phyloP scores from a whole-genome alignment of 1,140 invertebrate genomes.

The Coboldia fuscipes region DNA sequence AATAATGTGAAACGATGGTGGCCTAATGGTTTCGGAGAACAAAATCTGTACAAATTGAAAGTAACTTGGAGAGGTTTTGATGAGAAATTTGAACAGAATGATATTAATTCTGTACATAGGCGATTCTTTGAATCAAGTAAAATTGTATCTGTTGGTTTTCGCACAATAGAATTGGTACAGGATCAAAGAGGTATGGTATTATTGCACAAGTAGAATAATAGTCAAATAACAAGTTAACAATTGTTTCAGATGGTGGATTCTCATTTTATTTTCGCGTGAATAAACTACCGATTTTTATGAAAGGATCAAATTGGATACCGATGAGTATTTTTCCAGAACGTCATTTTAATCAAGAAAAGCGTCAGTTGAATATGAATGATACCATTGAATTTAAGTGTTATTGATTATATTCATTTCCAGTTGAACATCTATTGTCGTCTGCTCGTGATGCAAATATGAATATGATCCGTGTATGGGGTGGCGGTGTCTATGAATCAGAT shows the following conservation, averaged over 20 bases:
- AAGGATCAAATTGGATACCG: constrained; percentile 94
- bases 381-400: background rate
- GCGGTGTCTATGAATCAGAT: constrained; percentile 85
- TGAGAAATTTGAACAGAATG: constrained; percentile 10
- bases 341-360: constrained; percentile 22
- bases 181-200: constrained; percentile 26
- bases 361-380: background rate
- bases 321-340: constrained; percentile 67
- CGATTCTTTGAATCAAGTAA: constrained; percentile 12
- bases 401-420: constrained; percentile 9
- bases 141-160: constrained; percentile 52
- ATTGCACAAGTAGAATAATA: constrained; percentile 5
- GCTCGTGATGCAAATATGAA: constrained; percentile 73
- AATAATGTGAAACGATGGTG: constrained; percentile 54
- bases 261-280: constrained; percentile 85
- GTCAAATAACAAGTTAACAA: background rate
- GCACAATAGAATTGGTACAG: constrained; percentile 63
- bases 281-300: constrained; percentile 73
- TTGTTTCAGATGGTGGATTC: constrained; percentile 28
- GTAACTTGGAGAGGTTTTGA: constrained; percentile 22
- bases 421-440: constrained; percentile 39
- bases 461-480: constrained; percentile 92
- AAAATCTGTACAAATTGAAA: constrained; percentile 49
- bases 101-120: constrained; percentile 10
- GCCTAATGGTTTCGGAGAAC: constrained; percentile 83